phyloP scores from a whole-genome alignment of 2,888 invertebrate genomes.

The Leuctra nigra region DNA sequence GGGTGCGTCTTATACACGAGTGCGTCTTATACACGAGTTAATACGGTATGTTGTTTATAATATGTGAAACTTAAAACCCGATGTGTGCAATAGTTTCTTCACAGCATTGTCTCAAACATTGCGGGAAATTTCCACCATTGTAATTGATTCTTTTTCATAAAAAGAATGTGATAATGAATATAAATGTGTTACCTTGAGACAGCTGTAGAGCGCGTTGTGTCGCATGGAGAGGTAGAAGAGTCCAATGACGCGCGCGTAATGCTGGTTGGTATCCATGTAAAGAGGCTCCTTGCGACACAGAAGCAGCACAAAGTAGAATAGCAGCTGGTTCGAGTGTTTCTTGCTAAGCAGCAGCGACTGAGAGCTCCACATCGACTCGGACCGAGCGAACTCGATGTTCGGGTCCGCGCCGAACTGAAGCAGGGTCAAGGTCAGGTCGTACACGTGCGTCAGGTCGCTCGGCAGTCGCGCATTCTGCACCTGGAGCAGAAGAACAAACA shows the following conservation, averaged over 20 bases:
- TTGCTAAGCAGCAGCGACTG: constrained; percentile 49
- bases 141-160: too few species aligned
- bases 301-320: constrained; percentile 64
- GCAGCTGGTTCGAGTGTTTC: constrained; percentile 53
- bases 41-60: too few species aligned
- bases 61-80: too few species aligned
- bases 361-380: constrained; percentile 39
- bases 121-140: too few species aligned
- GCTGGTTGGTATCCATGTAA: constrained; percentile 51
- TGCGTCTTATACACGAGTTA: too few species aligned
- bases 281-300: constrained; percentile 59
- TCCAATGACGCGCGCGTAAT: constrained; percentile 58
- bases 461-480: constrained; percentile 56
- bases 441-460: constrained; percentile 60
- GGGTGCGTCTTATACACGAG: too few species aligned
- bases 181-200: too few species aligned
- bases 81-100: too few species aligned
- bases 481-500: background rate
- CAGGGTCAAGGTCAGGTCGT: constrained; percentile 60
- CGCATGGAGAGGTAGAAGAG: constrained; percentile 60
- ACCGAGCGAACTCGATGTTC: constrained; percentile 50
- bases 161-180: too few species aligned
- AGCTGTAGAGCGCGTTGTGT: constrained; percentile 59
- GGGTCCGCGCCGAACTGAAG: constrained; percentile 71
- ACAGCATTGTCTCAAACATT: too few species aligned